phyloP scores from a whole-genome alignment of 2,888 invertebrate species.

The Nephrotoma flavescens region DNA sequence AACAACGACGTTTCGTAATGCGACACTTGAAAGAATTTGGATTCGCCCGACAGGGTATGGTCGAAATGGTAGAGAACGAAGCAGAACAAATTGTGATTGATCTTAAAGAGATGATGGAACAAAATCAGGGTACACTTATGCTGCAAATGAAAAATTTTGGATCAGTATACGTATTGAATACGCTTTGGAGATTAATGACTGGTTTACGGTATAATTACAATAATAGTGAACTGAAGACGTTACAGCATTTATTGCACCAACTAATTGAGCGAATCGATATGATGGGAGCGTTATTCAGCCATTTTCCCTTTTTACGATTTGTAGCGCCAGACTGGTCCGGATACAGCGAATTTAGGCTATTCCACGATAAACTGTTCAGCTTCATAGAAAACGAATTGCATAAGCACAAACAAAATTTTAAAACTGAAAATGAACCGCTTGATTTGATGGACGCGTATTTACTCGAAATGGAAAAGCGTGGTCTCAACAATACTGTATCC shows the following conservation, averaged over 20 bases:
- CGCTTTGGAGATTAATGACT: conserved; percentile 73
- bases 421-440: conserved; percentile 43
- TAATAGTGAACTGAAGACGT: conserved; percentile 49
- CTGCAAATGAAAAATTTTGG: conserved; percentile 60
- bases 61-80: conserved; percentile 53
- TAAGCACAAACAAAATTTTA: conserved; percentile 49
- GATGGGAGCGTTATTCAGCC: conserved; percentile 66
- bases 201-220: conserved; percentile 55
- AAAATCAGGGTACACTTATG: conserved; percentile 32
- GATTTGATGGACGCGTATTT: conserved; percentile 76
- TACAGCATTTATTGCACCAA: conserved; percentile 54
- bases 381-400: conserved; percentile 57
- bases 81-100: conserved; percentile 47
- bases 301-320: conserved; percentile 56
- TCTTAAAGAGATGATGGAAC: conserved; percentile 28
- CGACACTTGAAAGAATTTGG: conserved; percentile 69
- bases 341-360: conserved; percentile 54
- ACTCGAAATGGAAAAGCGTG: conserved; percentile 44
- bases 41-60: conserved; percentile 65
- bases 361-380: conserved; percentile 55
- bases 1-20: conserved; percentile 62
- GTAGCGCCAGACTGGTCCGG: conserved; percentile 63
- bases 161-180: conserved; percentile 62
- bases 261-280: conserved; percentile 63
- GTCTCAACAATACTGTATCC: conserved; percentile 30